Conservation (phyloP, 2,797 vertebrate species). For the Sciurus carolinensis region DNA sequence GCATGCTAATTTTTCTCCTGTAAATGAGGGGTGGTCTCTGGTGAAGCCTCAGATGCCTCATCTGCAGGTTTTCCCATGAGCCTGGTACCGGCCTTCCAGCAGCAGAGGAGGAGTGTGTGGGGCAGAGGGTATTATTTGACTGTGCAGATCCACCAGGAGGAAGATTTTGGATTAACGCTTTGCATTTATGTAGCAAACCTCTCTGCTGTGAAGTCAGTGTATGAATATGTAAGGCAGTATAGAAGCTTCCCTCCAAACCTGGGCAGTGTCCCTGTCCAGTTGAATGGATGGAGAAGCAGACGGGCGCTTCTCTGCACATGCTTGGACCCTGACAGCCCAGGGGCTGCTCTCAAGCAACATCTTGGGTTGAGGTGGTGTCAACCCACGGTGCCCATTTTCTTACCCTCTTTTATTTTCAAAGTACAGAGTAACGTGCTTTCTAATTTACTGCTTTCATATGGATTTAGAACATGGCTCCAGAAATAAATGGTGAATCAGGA, state of each 20-base stretch:
- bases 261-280: accelerated
- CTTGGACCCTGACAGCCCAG: accelerated
- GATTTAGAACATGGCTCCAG: background rate
- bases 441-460: background rate
- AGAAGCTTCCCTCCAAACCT: accelerated
- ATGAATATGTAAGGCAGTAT: accelerated
- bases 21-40: background rate
- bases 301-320: accelerated
- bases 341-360: background rate
- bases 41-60: background rate
- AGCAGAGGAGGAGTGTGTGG: accelerated
- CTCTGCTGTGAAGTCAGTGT: background rate
- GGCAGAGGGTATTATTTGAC: background rate
- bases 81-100: accelerated
- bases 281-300: no score
- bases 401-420: background rate
- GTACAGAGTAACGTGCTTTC: background rate
- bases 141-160: background rate
- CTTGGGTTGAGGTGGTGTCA: background rate
- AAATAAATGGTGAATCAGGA: background rate
- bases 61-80: background rate
- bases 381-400: background rate
- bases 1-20: background rate
- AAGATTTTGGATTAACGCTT: background rate
- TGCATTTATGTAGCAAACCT: accelerated